Base-by-base conservation (phyloP, 2,888 invertebrate species). In the Tenthredo mesomela region DNA sequence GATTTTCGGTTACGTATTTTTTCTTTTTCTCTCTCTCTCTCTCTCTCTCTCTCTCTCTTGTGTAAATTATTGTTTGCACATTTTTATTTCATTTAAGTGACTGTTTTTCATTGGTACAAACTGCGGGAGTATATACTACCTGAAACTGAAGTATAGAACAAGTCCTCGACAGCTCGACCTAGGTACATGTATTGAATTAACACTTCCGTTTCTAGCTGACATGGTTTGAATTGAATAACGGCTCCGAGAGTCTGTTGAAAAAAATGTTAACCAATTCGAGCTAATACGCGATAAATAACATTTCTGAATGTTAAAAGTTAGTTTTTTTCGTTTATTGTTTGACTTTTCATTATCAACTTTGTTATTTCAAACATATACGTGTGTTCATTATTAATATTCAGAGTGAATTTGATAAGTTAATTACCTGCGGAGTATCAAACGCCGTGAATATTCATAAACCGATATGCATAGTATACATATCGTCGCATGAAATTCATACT, bases 201-300 rank as follows among this genome's bases (percentile, higher is more conserved):
- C 58, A 37, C 78, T 78, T 78, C 78, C 78, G 78, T 58, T 61
- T 78, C 33, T 78, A 10, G 58, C 21, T 37, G 78, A 77, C 50
- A 54, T 40, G 54, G 29, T 25, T 54, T 21, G 54, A 21, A 75
- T 75, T n/a, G 40, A 47, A 25, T 47, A n/a, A n/a, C 47, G 43
- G 15, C 47, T 37, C 37, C 5, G 15, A 37, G 71, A 77, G 77
- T 29, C 15, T 12, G 77, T 67, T 67, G 33, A 21, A 75, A 77
- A 77, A 73, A 77, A 77, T 50, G 50, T 50, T n/a, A 54, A 18
- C 29, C 50, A 50, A 29, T n/a, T n/a, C 77, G 29, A 10, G 50
- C 6, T 33, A n/a, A n/a, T n/a, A 6, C 18, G 6, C 67, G 33
- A 61, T 61, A 61, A 21, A 61, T 25, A 25, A 25, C 25, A 61